A percentile compares a stretch with the other conserved stretches of the same genome.
phyloP scores from a whole-genome alignment of 1,140 invertebrate genomes.

The Heliconius melpomene region DNA sequence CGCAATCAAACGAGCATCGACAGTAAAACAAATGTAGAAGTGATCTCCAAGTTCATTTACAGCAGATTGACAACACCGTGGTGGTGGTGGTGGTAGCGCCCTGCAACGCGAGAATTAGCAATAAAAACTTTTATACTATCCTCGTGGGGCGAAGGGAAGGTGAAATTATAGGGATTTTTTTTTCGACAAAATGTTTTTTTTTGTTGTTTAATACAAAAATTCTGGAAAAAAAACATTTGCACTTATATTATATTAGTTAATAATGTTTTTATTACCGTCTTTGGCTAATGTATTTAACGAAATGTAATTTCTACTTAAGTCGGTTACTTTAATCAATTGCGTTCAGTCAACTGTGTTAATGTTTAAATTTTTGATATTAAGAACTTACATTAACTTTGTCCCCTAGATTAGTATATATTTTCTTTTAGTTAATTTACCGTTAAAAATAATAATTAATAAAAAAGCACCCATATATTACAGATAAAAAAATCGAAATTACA shows the following conservation, averaged over 20 bases:
- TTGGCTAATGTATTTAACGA: too few species aligned
- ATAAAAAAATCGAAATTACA: not conserved
- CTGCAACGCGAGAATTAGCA: conserved; percentile 59
- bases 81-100: conserved; percentile 28
- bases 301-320: too few species aligned
- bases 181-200: conserved; percentile 15
- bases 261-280: too few species aligned
- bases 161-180: conserved; percentile 35
- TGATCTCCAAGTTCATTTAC: conserved; percentile 52
- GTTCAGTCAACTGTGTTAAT: too few species aligned
- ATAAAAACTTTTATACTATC: conserved; percentile 77
- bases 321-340: too few species aligned
- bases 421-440: not conserved
- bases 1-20: conserved; percentile 48
- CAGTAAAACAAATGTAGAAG: conserved; percentile 58
- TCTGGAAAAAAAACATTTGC: too few species aligned
- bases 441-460: not conserved
- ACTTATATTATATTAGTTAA: too few species aligned
- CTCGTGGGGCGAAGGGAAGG: conserved; percentile 39
- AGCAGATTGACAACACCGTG: conserved; percentile 44
- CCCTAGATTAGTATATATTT: too few species aligned
- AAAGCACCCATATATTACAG: not conserved
- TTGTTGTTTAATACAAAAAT: not conserved
- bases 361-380: too few species aligned
- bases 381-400: too few species aligned